Evolutionary conservation across 2,888 invertebrate genomes (phyloP), one percentile per base, ranked within the genome.

Genomic region (Pachycephus smyrnensis): DNA sequence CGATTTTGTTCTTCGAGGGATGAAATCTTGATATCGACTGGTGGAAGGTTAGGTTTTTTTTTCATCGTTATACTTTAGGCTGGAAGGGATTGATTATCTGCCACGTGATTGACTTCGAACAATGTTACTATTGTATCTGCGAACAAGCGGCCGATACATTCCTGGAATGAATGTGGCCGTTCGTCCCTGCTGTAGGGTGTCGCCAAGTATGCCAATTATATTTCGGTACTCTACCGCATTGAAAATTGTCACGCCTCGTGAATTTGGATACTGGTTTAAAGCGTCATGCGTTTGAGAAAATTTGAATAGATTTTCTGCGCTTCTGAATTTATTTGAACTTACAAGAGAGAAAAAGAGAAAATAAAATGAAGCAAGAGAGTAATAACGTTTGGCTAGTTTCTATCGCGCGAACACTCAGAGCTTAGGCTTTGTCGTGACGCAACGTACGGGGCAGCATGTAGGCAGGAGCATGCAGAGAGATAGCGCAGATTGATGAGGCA

Each of bases 401-500:
- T 55, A 55, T 55, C 55, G 55, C 9, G 55, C 55, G 55, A 55
- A 23, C 23, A 40, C 23, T 40, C 40, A 23, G 40, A 23, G 40
- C 40, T 40, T 23, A 6, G 40, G 40, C 40, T 23, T 23, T 15
- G 40, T 9, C 40, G 40, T 23, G 23, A 23, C 23, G 40, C 40
- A 40, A 15, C 9, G 40, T 40, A 40, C 15, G 23, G 15, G 23
- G 40, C 23, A 40, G 40, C 40, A 23, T 15, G 4, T 23, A 40
- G 23, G 23, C 55, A 71, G 71, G 11, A 31, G 31, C 12, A 23
- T 31, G 32, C 71, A 3, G 3, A 12, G 31, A 77, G 82, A 86
- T 84, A 85, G 79, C 80, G 76, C 77, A 81, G 84, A 86, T 86
- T 84, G 83, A 86, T 86, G 84, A 83, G 83, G 80, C 82, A 84